These are phyloP conservation scores for Astyanax mexicanus DNA, from an alignment of 2,797 vertebrate species.

Conservation along the genomic window DNA sequence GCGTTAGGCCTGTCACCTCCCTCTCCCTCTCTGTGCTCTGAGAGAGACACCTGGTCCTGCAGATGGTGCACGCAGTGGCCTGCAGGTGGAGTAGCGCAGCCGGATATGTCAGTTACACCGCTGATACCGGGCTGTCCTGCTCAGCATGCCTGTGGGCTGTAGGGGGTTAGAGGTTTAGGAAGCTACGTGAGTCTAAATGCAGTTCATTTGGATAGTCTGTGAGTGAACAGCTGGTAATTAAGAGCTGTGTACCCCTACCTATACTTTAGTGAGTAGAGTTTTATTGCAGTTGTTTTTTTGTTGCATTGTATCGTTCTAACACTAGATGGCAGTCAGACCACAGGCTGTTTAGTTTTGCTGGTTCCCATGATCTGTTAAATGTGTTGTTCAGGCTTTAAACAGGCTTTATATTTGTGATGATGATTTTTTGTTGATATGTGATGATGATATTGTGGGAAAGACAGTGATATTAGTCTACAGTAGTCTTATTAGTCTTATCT, in stretches of 20 bases:
- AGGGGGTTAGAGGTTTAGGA: slow-evolving; percentile 6
- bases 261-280: not conserved
- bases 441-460: not conserved
- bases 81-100: not conserved
- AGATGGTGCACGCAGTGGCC: slow-evolving; percentile 1
- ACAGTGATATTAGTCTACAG: not conserved
- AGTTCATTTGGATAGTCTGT: not conserved
- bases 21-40: not conserved
- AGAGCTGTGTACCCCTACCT: not conserved
- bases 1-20: not conserved
- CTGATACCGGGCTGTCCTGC: not conserved
- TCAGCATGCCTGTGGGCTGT: not conserved
- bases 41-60: slow-evolving; percentile 4
- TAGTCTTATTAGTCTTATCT: no score
- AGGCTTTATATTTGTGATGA: not conserved
- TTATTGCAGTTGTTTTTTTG: no score
- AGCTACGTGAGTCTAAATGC: not conserved
- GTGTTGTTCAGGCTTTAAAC: not conserved
- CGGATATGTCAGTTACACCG: not conserved
- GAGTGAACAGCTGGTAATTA: not conserved
- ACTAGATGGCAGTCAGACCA: slow-evolving; percentile 50
- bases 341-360: slow-evolving; percentile 1
- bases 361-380: not conserved
- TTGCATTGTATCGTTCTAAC: slow-evolving; percentile 23
- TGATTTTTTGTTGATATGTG: no score